Evolutionary conservation across 2,113 vertebrate species (phyloP), one percentile per base, ranked within the genome.

Genomic region (Ammodytes marinus): DNA sequence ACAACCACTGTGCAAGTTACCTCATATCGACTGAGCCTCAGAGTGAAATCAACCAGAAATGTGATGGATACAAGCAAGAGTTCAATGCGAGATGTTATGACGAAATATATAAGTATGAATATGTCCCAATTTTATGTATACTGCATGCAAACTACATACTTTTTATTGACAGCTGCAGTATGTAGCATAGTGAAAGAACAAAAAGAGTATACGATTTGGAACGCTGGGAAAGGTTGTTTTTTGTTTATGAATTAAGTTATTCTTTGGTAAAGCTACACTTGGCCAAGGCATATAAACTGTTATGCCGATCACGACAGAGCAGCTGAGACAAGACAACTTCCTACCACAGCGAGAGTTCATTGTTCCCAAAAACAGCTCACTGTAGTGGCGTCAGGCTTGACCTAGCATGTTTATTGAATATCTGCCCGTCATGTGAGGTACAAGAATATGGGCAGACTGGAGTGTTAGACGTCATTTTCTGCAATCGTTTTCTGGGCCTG

Each of bases 381-480:
- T 59, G 9, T 60, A 76, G 53, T 45, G 61, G 54, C 67, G 61
- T 10, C 50, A 39, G 13, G 39, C 73, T 80, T 50, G 49, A 54
- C 63, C 11, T 53, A 35, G 17, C 10, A 50, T 39, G 11, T 77
- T 68, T 59, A 50, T 55, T 39, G 4, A 65, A 68, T 37, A 52
- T 10, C 52, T 19, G 19, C 55, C 46, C 72, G 43, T 72, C 52
- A 69, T 77, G 50, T 65, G 19, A 70, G 50, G 19, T 46, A 45
- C 37, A 54, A 49, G 43, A 77, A 76, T 63, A 60, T 73, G 39
- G 40, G 49, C 75, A 78, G 47, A 50, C 17, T 50, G n/a, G 60
- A 75, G 65, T 61, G 78, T 58, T 17, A 27, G 67, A 77, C 50
- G 14, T 70, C 46, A 67, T 71, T 89, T 75, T 73, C 50, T 61